Evolutionary conservation across 2,113 vertebrate genomes (phyloP), one percentile per base, ranked within the genome.

Genomic region (Tauraco erythrolophus): DNA sequence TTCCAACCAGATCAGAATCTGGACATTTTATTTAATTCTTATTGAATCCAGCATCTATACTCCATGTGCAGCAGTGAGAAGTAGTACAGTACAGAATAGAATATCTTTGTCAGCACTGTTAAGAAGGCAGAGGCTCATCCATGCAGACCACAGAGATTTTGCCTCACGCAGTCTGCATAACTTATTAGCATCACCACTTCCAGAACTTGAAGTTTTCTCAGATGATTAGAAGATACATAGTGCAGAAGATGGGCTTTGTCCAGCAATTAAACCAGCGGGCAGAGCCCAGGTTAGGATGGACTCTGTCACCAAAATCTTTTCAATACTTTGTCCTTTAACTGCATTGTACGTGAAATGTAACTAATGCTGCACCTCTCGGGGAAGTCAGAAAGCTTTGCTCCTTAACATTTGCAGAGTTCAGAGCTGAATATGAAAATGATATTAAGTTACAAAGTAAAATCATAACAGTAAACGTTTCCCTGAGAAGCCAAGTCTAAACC

Each of bases 401-500:
- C 22, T 64, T 93, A 95, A 80, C 72, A 83, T 96, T 93, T 94
- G 39, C 64, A 86, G 68, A 81, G 76, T 88, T 96, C 88, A 88
- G 90, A 78, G 43, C 25, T 81, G 79, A 92, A 91, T 92, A 74
- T 46, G 83, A 90, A 97, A 95, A 92, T n/a, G 18, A 19, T 94
- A 86, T 92, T 76, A 82, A 75, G 68, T 93, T 97, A 89, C 95
- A 94, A 89, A 95, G 79, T 74, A 94, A 92, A 94, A 94, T 66
- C 48, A 56, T 94, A 95, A 89, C 86, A 97, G 68, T 69, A 88
- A 95, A 62, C 0, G 1, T 77, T 80, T 97, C 88, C 56, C 60
- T 71, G 51, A 81, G 85, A 92, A 92, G 85, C 88, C 60, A 95
- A 96, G 60, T 71, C 77, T 87, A 92, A 96, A 81, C 24, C 1